Evolutionary conservation across 1,140 invertebrate species (phyloP), one percentile per base, ranked within the genome.

Genomic region (Planococcus citri): DNA sequence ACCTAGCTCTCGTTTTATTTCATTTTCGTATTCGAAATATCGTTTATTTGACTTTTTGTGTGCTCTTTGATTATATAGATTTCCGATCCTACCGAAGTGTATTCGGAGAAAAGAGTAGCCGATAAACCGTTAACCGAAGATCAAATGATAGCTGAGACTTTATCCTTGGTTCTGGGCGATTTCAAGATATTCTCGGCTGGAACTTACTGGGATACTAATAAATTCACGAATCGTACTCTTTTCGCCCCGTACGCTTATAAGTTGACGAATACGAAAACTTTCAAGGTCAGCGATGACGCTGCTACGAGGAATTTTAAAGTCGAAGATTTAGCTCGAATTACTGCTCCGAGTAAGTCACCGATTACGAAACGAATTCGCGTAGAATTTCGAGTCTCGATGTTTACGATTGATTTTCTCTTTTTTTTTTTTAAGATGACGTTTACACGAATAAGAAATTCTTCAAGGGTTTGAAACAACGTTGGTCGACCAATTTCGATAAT

Each of bases 181-280:
- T 88, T 88, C 58, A 90, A 88, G 79, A 90, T 98, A 72, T 92
- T 91, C 86, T 90, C 90, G 8, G 91, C 92, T 71, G 93, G 93
- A 27, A 92, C 89, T 20, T 96, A 88, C 77, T 99, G 95, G 91
- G 94, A 97, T 76, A 83, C 91, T 58, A 95, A 97, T 77, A 96
- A 97, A 79, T 98, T 98, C 78, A 88, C 91, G 0, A 94, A 95
- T 77, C 78, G 91, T 74, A 92, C 93, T 33, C 84, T 88, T 70
- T 99, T 99, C 79, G 95, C 93, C 21, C 95, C 96, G 0, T 95
- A 88, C 78, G 95, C 95, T 25, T 97, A 93, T 78, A 94, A 94
- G 68, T 70, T 76, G 87, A 82, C n/a, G 79, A 88, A 69, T 37
- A 51, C 41, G 41, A 51, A 51, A 51, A 51, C 41, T 9, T 51